A percentile compares a stretch with the other conserved stretches of the same genome.
Evolutionary conservation across 2,113 vertebrate species (phyloP).

Genomic region (Cromileptes altivelis): DNA sequence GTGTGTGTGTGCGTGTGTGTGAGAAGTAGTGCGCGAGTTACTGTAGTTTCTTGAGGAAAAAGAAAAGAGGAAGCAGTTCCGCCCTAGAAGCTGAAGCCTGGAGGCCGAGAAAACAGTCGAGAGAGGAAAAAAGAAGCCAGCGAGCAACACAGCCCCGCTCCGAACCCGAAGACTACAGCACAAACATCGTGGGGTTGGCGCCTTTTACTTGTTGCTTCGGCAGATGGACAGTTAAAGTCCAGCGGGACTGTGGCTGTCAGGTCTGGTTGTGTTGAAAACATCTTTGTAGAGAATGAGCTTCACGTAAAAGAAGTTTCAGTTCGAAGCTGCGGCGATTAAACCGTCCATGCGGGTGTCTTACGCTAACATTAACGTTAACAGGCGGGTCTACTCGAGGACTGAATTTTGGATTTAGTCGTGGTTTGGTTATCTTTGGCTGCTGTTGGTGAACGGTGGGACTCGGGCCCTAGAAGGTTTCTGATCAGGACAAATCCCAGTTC

Average conservation of each 20-base stretch:
- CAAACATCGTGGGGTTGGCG: background rate
- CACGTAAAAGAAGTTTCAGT: constrained; percentile 3
- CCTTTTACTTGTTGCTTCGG: background rate
- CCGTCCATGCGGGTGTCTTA: background rate
- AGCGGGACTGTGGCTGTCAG: constrained; percentile 6
- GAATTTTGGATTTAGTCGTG: background rate
- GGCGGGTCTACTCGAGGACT: background rate
- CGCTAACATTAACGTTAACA: background rate
- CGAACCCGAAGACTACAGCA: background rate
- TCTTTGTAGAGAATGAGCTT: background rate
- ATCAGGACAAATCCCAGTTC: background rate
- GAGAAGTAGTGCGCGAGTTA: background rate
- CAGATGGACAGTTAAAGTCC: background rate
- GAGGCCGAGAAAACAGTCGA: background rate
- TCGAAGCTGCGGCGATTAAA: background rate
- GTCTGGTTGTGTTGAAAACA: background rate
- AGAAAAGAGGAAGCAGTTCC: constrained; percentile 73
- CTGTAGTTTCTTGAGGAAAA: constrained; percentile 34
- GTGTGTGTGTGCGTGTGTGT: background rate
- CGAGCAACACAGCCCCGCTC: background rate
- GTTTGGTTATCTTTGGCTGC: background rate
- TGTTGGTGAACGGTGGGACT: background rate
- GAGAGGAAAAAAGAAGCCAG: background rate
- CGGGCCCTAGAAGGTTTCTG: background rate
- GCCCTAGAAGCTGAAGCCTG: constrained; percentile 41